Percentiles rank a stretch among this genome's conserved stretches.
These are phyloP conservation scores for Pseudanteris insignis DNA, from an alignment of 2,888 invertebrate species.

Conservation along the genomic window DNA sequence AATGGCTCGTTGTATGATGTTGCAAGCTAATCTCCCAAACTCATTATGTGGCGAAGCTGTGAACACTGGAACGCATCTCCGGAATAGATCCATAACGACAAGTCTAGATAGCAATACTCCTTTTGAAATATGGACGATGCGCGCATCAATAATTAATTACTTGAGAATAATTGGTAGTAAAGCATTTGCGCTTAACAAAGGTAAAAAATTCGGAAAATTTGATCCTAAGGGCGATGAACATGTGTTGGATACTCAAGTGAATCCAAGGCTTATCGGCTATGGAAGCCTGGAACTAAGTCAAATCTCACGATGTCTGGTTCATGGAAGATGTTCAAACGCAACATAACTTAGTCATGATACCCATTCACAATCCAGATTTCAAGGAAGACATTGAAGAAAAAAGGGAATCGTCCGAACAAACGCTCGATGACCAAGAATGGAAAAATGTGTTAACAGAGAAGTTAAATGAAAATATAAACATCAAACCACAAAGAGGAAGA, in stretches of 20 bases:
- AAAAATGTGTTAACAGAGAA: too few relatives aligned
- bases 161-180: conserved; percentile 42
- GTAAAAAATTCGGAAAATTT: conserved; percentile 39
- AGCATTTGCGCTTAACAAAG: conserved; percentile 40
- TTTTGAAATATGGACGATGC: conserved; percentile 34
- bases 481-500: too few relatives aligned
- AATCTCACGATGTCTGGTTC: too few relatives aligned
- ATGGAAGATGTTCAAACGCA: too few relatives aligned
- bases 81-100: conserved; percentile 49
- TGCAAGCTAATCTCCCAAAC: conserved; percentile 43
- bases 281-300: conserved; percentile 42
- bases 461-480: too few relatives aligned
- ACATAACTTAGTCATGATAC: too few relatives aligned
- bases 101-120: conserved; percentile 40
- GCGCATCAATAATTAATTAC: conserved; percentile 23
- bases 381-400: too few relatives aligned
- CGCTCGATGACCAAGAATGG: not conserved
- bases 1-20: conserved; percentile 50
- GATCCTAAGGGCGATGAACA: conserved; percentile 41
- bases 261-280: conserved; percentile 49
- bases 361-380: too few relatives aligned
- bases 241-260: conserved; percentile 40
- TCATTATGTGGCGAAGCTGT: conserved; percentile 55
- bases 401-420: too few relatives aligned
- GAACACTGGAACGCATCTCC: conserved; percentile 47